Base-by-base conservation (phyloP, 2,113 vertebrate genomes). In the Vidua macroura region DNA sequence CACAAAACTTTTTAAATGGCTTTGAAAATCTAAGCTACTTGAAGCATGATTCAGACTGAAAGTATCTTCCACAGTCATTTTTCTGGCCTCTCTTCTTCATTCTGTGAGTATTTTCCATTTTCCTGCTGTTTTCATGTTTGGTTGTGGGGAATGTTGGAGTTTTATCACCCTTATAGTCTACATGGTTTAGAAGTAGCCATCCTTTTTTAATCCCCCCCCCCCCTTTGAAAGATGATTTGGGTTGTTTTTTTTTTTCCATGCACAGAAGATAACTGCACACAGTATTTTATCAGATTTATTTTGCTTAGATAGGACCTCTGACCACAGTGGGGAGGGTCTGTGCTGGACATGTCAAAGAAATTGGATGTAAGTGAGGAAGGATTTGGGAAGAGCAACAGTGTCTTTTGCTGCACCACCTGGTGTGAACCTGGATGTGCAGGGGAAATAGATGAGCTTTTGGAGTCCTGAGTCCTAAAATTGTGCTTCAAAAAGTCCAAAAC, bases 201-300 rank as follows among this genome's bases (percentile, higher is more conserved):
- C 37, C 3, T 46, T 80, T 62, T 66, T 79, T 46, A 85, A 46
- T 53, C 15, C 14, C 5, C 2, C 8, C 7, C 15, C 14, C 5
- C 2, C 8, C 7, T 5, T 23, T 4, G 4, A 78, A 83, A 64
- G 44, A 53, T 69, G 12, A 55, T 56, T 41, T 51, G n/a, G 12
- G 1, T 22, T 48, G 16, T 31, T 37, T 3, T 1, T 12, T 11
- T 37, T 33, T 10, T 13, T 8, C 1, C 1, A 12, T 8, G 13
- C 6, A 16, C 19, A 56, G 52, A 53, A 22, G 24, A 22, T 67
- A 82, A 67, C 18, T 52, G 27, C 22, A 18, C 28, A 30, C 33
- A 25, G 21, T 43, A 51, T 72, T 83, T 83, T 73, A 30, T 56
- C 46, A 56, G 17, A 49, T 92, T 58, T 55, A 24, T 77, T 80